Evolutionary conservation across 2,888 invertebrate species (phyloP), one percentile per base, ranked within the genome.

Genomic region (Candidula unifasciata): DNA sequence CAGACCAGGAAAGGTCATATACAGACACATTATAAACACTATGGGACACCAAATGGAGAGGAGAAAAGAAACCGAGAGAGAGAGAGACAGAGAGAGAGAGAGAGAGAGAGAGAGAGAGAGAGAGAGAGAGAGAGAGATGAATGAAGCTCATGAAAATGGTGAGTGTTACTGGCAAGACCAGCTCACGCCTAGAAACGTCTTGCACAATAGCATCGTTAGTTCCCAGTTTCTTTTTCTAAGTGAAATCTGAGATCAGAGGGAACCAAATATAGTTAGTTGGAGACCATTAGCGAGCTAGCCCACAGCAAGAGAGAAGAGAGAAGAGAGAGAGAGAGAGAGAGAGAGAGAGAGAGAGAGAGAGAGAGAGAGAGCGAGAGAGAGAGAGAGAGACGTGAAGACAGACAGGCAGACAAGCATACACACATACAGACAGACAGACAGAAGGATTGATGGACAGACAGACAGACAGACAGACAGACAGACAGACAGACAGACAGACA

Each of bases 101-200:
- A 76, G n/a, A 52, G 33, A 76, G 33, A 76, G 33, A 76, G 33
- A 76, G 33, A 76, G 33, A 76, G 33, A 76, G 33, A 76, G 44
- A 44, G 44, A 44, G 44, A 44, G 44, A 44, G 2, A 44, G 6
- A 44, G 44, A 10, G 44, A 44, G 44, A 44, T 6, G 13, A 1
- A 0, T 13, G 44, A 13, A 44, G 44, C 6, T 6, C 13, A 13
- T 44, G 44, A 13, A 13, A 44, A 13, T 44, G 44, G 6, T 10
- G 13, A 44, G 44, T 10, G 44, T 13, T 6, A 44, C 44, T 10
- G 44, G 13, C 6, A 1, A 44, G 13, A 13, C 6, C 8, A 44
- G 44, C 6, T 44, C 44, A 13, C n/a, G n/a, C n/a, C n/a, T n/a
- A n/a, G 13, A 44, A 44, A 44, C 6, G 44, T 10, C 8, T 44